Conservation (phyloP, 2,888 invertebrate species). For the Luffia ferchaultella region DNA sequence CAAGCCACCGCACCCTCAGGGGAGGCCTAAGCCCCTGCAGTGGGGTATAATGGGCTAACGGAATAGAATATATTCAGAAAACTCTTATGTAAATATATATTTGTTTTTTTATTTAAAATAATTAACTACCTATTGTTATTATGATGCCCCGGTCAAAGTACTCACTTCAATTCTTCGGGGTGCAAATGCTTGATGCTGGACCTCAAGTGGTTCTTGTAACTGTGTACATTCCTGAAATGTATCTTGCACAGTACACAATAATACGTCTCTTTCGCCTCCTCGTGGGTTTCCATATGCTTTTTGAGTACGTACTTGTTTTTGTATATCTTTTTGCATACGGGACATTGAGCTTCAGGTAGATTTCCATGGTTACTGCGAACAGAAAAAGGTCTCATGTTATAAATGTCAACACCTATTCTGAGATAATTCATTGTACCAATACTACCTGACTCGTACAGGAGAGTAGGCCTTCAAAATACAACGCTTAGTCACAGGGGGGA, state of each 20-base stretch:
- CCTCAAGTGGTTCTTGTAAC: background rate
- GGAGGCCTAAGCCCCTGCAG: no score
- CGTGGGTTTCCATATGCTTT: constrained; percentile 1
- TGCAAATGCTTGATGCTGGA: background rate
- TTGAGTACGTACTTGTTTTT: constrained; percentile 1
- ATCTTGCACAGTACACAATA: background rate
- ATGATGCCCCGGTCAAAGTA: background rate
- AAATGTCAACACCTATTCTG: no score
- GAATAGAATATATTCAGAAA: no score
- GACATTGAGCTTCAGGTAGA: background rate
- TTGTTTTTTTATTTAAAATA: no score
- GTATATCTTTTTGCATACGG: background rate
- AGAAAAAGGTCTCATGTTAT: background rate
- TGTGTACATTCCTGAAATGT: background rate
- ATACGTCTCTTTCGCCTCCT: background rate
- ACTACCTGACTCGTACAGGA: no score
- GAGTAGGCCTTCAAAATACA: no score
- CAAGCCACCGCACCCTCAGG: no score
- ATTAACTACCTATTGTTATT: background rate
- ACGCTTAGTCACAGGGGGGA: no score
- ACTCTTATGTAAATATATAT: no score
- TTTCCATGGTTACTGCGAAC: background rate
- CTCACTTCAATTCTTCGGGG: background rate
- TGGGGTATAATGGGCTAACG: no score
- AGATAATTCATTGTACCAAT: no score